Conservation (phyloP, 2,113 vertebrate genomes). For the Zosterops japonicus region DNA sequence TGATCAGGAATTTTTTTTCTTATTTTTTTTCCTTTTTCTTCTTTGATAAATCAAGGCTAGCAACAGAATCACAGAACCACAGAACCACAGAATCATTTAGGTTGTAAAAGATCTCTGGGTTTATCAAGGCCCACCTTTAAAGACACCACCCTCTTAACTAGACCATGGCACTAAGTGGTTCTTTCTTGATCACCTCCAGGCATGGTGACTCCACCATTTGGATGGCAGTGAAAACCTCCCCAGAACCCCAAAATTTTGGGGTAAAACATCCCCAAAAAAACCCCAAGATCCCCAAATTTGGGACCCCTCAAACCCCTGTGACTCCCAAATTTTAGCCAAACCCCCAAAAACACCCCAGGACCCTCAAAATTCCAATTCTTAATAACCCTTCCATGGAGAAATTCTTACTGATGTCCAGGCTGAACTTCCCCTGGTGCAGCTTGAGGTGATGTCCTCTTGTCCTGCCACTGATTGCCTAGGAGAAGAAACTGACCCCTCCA, state of each 20-base stretch:
- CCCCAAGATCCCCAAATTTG: too few species aligned
- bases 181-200: background rate
- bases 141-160: background rate
- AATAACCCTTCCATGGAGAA: background rate
- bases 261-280: too few species aligned
- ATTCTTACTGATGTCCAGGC: background rate
- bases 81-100: background rate
- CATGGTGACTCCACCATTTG: background rate
- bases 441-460: background rate
- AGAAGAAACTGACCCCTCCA: accelerated
- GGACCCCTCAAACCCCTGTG: too few species aligned
- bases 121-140: background rate
- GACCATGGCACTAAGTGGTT: too few species aligned
- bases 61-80: background rate
- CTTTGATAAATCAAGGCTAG: background rate
- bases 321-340: too few species aligned
- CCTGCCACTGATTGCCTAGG: background rate
- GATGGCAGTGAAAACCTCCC: too few species aligned
- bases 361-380: background rate
- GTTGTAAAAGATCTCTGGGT: background rate
- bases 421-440: background rate
- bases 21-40: background rate
- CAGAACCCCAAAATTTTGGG: too few species aligned
- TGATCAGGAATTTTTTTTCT: background rate
- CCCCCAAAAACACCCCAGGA: too few species aligned